A percentile compares a stretch with the other conserved stretches of the same genome.
Evolutionary conservation across 2,888 invertebrate species (phyloP).

Genomic region (Craniophora ligustri): DNA sequence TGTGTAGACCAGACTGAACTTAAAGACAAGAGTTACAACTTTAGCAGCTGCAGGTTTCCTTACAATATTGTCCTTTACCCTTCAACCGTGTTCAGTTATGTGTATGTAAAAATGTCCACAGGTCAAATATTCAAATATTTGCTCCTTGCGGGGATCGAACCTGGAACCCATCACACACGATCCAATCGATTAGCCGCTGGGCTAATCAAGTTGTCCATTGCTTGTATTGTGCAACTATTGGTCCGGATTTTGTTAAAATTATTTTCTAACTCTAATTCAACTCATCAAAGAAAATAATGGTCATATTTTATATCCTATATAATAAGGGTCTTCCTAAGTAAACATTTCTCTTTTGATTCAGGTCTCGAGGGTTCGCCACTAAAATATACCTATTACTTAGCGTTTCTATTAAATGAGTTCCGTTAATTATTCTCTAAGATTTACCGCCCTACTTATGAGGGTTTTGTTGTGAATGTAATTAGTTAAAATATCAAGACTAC

Average conservation of each 20-base stretch:
- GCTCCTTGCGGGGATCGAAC: too few species aligned
- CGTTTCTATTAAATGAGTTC: conserved; percentile 42
- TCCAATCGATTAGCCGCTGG: too few species aligned
- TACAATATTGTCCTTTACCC: too few species aligned
- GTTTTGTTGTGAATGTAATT: conserved; percentile 34
- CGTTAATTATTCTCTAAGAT: conserved; percentile 41
- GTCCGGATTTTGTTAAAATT: neutral
- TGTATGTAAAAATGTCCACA: too few species aligned
- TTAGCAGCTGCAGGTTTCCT: too few species aligned
- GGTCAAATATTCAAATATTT: too few species aligned
- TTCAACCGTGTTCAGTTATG: too few species aligned
- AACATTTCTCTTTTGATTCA: conserved; percentile 29
- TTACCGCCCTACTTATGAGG: conserved; percentile 36
- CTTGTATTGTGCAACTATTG: neutral
- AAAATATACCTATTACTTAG: conserved; percentile 44
- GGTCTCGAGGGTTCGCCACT: conserved; percentile 23
- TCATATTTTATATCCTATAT: conserved; percentile 11
- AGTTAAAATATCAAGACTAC: conserved; percentile 19
- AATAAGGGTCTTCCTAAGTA: conserved; percentile 25
- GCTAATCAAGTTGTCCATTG: too few species aligned
- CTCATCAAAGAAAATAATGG: neutral
- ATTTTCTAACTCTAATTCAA: neutral
- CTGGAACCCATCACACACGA: too few species aligned
- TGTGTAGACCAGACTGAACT: too few species aligned
- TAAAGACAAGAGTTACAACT: too few species aligned